Base-by-base conservation (phyloP, 2,888 invertebrate species). In the Trichopoda pennipes region DNA sequence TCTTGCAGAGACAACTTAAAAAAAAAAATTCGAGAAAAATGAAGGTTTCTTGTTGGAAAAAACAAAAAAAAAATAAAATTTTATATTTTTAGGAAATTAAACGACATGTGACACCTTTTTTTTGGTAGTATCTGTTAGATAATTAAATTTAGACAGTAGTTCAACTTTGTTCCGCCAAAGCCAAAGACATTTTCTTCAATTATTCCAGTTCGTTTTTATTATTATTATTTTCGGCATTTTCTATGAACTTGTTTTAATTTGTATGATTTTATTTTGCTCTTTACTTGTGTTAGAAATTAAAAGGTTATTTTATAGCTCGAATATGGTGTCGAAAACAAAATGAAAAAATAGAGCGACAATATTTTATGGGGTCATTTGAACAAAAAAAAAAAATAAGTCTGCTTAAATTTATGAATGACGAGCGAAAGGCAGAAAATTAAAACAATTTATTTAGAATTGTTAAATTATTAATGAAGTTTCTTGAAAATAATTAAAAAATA, bases 401-500 rank as follows among this genome's bases (percentile, higher is more conserved):
- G 77, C 77, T 74, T 64, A 17, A 49, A 53, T 32, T 63, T 60
- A 28, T 51, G 44, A 68, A 58, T 44, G 51, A 17, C 16, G 32
- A 19, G 28, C 28, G 32, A n/a, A 64, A 64, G 42, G 21, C 51
- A 47, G 16, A 64, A 47, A 19, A 53, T 74, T 77, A 70, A 70
- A 81, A 70, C 81, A 81, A 78, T 74, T 81, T 81, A 74, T 75
- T 81, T 69, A 60, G 78, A 81, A 81, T 64, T 81, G 74, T 74
- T 81, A 69, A 80, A 76, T 56, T 81, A 81, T 81, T 81, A 74
- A 72, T 68, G 49, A 51, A 61, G 73, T 73, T 81, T 75, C 80
- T 60, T 53, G 51, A 80, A 75, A 70, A 49, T 42, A 68, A 58
- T 17, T 14, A n/a, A 56, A 64, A 55, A 70, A 9, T 49, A 74